Conservation (phyloP, 2,113 vertebrate species). For the Megalops atlanticus region DNA sequence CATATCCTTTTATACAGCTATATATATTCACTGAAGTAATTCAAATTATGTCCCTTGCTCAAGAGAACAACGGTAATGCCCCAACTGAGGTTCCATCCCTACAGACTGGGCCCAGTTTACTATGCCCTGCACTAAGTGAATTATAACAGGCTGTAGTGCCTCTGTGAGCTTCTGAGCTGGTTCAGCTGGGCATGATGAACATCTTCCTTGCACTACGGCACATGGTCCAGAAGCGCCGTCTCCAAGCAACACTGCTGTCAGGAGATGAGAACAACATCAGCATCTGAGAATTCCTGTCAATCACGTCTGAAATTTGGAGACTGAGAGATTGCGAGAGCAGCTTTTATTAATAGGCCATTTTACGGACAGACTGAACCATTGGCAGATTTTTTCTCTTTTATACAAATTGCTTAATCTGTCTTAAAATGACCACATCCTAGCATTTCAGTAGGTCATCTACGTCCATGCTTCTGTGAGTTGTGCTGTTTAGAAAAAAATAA, state of each 20-base stretch:
- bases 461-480: constrained; percentile 33
- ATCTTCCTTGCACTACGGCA: constrained; percentile 59
- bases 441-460: background rate
- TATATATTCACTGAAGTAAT: background rate
- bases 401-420: background rate
- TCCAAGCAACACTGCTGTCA: constrained; percentile 69
- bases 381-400: constrained; percentile 45
- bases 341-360: constrained; percentile 66
- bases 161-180: constrained; percentile 45
- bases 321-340: constrained; percentile 24
- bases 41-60: background rate
- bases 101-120: background rate
- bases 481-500: constrained; percentile 45
- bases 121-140: background rate
- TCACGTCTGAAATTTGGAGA: constrained; percentile 49
- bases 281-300: constrained; percentile 63
- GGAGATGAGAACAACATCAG: constrained; percentile 55
- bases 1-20: background rate
- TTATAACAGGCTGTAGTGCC: background rate
- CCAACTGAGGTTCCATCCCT: background rate
- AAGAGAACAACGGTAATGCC: background rate
- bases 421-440: background rate
- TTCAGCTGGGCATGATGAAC: constrained; percentile 59
- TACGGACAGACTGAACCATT: constrained; percentile 64
- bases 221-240: constrained; percentile 62